Conservation (phyloP, 2,113 vertebrate species). For the Spea multiplicata region DNA sequence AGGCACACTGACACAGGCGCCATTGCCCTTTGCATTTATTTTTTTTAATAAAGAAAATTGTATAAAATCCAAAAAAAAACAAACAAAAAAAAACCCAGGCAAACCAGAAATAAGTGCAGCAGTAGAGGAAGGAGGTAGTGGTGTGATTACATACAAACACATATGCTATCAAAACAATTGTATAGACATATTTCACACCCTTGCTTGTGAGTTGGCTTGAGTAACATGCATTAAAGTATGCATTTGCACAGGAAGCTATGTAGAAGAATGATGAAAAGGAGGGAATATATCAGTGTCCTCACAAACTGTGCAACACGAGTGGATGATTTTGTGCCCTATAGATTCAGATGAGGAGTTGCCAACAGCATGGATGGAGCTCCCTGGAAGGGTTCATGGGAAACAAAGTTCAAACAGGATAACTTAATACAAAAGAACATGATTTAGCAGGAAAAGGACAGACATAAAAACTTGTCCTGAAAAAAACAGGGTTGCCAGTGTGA, state of each 20-base stretch:
- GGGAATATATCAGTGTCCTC: background rate
- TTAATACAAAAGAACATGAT: background rate
- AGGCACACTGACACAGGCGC: background rate
- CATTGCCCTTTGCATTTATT: background rate
- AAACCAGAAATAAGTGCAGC: background rate
- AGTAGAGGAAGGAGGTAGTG: background rate
- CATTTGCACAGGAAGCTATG: background rate
- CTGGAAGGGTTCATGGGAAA: too few species aligned
- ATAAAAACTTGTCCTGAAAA: background rate
- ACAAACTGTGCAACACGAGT: background rate
- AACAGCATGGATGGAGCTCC: too few species aligned
- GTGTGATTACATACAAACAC: background rate
- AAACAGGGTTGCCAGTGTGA: background rate
- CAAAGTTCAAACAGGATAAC: too few species aligned
- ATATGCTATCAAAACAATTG: background rate
- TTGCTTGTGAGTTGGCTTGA: background rate
- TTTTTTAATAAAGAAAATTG: conserved; percentile 1
- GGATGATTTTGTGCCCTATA: too few species aligned
- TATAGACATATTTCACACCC: background rate
- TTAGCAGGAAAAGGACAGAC: background rate
- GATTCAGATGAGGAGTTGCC: too few species aligned
- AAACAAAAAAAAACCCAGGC: background rate
- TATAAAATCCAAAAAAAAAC: background rate
- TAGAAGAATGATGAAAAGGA: background rate
- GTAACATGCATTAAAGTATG: background rate